Evolutionary conservation across 2,113 vertebrate species (phyloP).

Genomic region (Tetrao urogallus): DNA sequence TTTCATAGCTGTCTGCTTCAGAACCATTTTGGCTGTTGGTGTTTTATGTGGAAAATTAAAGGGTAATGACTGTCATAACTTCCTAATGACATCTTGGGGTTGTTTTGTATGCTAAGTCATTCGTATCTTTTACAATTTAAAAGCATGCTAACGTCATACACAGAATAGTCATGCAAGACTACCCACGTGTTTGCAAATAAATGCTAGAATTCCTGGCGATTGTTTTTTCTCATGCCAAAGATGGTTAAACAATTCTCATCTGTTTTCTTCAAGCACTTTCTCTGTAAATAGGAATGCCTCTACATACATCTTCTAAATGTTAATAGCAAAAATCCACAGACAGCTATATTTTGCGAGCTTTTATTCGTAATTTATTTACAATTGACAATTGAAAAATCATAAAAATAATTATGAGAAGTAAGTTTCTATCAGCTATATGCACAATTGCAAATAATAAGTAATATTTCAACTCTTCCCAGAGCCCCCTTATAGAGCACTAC

Average conservation of each 20-base stretch:
- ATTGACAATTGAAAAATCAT: not conserved
- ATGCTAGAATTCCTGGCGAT: not conserved
- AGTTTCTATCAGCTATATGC: not conserved
- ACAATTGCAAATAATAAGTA: not conserved
- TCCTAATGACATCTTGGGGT: constrained; percentile 31
- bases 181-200: constrained; percentile 13
- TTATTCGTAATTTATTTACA: not conserved
- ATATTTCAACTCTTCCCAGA: not conserved
- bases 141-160: constrained; percentile 13
- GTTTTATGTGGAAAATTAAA: constrained; percentile 52
- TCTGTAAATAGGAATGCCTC: not conserved
- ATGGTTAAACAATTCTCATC: not conserved
- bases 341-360: not conserved
- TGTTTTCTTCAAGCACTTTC: not conserved
- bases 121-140: constrained; percentile 35
- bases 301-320: not conserved
- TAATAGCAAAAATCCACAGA: not conserved
- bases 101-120: constrained; percentile 42
- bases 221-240: constrained; percentile 35
- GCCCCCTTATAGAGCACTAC: not conserved
- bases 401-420: not conserved
- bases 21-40: not conserved
- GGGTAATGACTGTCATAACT: constrained; percentile 10
- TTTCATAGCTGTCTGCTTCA: constrained; percentile 22
- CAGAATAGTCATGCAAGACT: not conserved